Evolutionary conservation across 2,797 vertebrate species (phyloP).

Genomic region (Pipistrellus nathusii): DNA sequence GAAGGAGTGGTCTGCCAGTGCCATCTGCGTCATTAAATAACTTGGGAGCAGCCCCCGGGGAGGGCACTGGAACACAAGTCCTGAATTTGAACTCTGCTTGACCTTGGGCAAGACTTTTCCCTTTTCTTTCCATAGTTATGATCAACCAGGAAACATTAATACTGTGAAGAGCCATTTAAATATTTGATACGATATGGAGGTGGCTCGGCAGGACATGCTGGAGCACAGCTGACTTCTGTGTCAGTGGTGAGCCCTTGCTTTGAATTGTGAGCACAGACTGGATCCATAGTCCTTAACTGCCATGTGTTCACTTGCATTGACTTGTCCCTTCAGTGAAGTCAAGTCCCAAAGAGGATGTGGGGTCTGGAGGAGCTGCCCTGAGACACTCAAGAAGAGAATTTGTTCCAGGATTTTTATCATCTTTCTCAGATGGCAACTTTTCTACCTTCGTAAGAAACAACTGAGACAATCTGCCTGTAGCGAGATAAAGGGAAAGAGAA

Average conservation of each 20-base stretch:
- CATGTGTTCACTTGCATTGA: background rate
- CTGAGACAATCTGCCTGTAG: background rate
- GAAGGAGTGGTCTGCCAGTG: background rate
- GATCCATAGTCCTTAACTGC: background rate
- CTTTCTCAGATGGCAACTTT: constrained; percentile 11
- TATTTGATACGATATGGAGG: background rate
- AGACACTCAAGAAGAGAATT: background rate
- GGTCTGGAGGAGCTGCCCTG: background rate
- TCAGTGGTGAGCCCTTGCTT: background rate
- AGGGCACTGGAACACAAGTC: background rate
- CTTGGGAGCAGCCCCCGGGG: background rate
- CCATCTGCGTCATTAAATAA: background rate
- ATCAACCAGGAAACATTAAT: background rate
- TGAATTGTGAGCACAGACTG: background rate
- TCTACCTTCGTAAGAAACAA: background rate
- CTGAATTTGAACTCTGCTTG: background rate
- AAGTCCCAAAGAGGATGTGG: background rate
- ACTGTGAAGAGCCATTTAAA: background rate
- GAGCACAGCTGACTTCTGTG: background rate
- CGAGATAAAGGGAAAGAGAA: constrained; percentile 1
- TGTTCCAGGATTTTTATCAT: background rate
- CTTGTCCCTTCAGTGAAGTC: background rate
- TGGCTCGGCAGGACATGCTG: background rate
- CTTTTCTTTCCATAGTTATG: background rate
- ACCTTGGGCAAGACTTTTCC: background rate